Evolutionary conservation across 2,797 vertebrate species (phyloP).

Genomic region (Spinibarbus caldwelli): DNA sequence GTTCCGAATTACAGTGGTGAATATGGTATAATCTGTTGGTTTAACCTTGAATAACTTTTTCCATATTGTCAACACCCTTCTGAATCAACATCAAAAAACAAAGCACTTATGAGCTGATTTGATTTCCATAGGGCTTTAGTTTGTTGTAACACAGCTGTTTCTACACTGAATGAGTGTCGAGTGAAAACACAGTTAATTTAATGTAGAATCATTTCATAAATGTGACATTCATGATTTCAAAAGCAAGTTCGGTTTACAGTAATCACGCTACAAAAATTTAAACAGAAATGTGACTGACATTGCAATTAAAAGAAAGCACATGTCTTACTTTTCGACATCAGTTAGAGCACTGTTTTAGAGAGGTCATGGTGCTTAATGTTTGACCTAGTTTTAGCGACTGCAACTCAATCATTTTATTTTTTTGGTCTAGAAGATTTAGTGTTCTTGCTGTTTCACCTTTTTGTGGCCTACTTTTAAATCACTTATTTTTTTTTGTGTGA

Average conservation of each 20-base stretch:
- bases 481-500: constrained; percentile 9
- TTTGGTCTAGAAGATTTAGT: constrained; percentile 14
- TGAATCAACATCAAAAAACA: constrained; percentile 58
- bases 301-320: constrained; percentile 12
- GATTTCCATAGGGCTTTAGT: constrained; percentile 17
- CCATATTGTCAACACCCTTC: constrained; percentile 67
- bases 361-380: constrained; percentile 6
- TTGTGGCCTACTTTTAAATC: not conserved
- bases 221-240: not conserved
- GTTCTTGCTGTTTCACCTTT: not conserved
- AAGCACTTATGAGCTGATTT: constrained; percentile 6
- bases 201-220: not conserved
- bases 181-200: not conserved
- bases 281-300: not conserved
- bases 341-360: not conserved
- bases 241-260: not conserved
- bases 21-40: constrained; percentile 57
- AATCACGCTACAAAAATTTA: not conserved
- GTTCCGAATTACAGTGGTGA: constrained; percentile 3
- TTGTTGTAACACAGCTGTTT: constrained; percentile 17
- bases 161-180: not conserved
- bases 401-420: not conserved
- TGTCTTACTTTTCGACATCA: not conserved
- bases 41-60: constrained; percentile 67
- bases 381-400: constrained; percentile 20